Percentiles rank a stretch among this genome's conserved stretches.
Evolutionary conservation across 2,797 vertebrate species (phyloP).

Genomic region (Amblyraja radiata): DNA sequence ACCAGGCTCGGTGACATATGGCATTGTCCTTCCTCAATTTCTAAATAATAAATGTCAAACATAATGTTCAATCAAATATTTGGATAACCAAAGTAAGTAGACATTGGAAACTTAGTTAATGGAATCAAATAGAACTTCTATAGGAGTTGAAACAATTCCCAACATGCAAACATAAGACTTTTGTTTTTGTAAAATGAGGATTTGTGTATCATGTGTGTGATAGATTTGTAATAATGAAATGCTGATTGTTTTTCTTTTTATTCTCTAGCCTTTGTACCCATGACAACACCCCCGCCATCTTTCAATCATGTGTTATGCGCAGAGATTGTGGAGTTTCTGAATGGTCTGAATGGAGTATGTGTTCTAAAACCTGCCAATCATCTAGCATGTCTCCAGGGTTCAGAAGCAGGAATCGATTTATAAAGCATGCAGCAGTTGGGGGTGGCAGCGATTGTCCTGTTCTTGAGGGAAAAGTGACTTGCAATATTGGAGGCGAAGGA

Average conservation of each 20-base stretch:
- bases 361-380: constrained; percentile 74
- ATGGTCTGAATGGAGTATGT: constrained; percentile 82
- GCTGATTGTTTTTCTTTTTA: constrained; percentile 41
- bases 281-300: constrained; percentile 64
- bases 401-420: constrained; percentile 65
- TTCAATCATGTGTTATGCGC: constrained; percentile 74
- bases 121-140: not conserved
- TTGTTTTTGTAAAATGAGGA: not conserved
- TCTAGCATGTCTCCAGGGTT: constrained; percentile 67
- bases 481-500: constrained; percentile 63
- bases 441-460: constrained; percentile 65
- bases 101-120: not conserved
- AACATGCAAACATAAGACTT: not conserved
- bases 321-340: constrained; percentile 73
- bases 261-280: constrained; percentile 71
- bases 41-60: not conserved
- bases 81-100: not conserved
- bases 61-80: not conserved
- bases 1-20: no score
- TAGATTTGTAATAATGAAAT: not conserved
- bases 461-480: constrained; percentile 80
- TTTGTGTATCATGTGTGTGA: not conserved
- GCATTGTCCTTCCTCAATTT: no score
- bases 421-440: constrained; percentile 63
- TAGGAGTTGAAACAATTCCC: not conserved